Evolutionary conservation across 2,888 invertebrate genomes (phyloP).

Genomic region (Leuctra nigra): DNA sequence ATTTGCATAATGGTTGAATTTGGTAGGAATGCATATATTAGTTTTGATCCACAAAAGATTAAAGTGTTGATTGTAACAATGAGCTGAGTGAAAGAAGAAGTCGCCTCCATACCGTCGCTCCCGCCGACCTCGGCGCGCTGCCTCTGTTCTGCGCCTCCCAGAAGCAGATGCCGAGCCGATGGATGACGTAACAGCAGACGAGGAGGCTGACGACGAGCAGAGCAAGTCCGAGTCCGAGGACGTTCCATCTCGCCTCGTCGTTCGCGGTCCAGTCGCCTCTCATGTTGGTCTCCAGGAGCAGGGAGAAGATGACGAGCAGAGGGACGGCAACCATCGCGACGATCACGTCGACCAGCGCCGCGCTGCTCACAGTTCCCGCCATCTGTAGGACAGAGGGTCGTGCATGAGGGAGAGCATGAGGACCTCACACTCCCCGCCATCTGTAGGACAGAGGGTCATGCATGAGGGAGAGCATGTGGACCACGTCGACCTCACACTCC

Average conservation of each 20-base stretch:
- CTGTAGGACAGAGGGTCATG: too few species aligned
- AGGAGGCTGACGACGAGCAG: conserved; percentile 41
- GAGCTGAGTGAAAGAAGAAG: too few species aligned
- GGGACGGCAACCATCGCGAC: conserved; percentile 43
- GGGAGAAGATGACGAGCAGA: conserved; percentile 40
- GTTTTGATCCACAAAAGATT: too few species aligned
- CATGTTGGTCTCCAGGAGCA: conserved; percentile 42
- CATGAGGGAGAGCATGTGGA: too few species aligned
- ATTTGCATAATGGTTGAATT: too few species aligned
- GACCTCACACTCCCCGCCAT: too few species aligned
- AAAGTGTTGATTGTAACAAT: too few species aligned
- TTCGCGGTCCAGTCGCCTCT: conserved; percentile 38
- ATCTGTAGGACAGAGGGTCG: neutral
- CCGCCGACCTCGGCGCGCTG: neutral
- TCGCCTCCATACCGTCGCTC: neutral
- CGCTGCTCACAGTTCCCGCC: neutral
- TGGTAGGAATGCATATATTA: too few species aligned
- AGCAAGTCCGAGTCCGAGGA: conserved; percentile 41
- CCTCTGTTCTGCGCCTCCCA: conserved; percentile 33
- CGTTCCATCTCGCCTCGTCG: conserved; percentile 36
- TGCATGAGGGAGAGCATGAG: too few species aligned
- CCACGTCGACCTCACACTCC: too few species aligned
- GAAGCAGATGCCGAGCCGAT: conserved; percentile 43
- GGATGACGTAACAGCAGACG: conserved; percentile 43
- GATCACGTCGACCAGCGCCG: conserved; percentile 37